Conservation (phyloP, 2,888 invertebrate species). For the Mamestra brassicae region DNA sequence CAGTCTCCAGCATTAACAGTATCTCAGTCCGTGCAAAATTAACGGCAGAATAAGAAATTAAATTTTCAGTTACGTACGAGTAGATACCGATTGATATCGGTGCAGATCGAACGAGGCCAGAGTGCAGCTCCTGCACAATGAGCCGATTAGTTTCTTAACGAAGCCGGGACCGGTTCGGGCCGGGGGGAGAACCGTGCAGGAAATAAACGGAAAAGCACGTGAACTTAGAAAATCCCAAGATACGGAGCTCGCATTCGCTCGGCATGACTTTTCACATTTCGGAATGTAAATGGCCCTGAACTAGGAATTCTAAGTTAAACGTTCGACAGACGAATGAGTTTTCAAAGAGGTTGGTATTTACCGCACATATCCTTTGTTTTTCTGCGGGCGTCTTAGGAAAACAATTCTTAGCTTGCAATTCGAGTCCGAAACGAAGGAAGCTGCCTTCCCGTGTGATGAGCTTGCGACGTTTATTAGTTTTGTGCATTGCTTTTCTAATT, state of each 20-base stretch:
- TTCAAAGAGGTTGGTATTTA: constrained; percentile 65
- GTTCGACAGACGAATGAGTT: constrained; percentile 67
- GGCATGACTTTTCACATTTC: constrained; percentile 72
- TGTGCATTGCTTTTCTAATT: constrained; percentile 34
- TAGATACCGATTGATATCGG: constrained; percentile 62
- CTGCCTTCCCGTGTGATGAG: constrained; percentile 46
- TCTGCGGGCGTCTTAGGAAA: constrained; percentile 44
- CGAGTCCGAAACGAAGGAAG: constrained; percentile 44
- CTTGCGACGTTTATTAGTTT: constrained; percentile 46
- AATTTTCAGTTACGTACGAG: constrained; percentile 70
- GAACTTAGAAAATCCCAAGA: constrained; percentile 73
- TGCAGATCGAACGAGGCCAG: constrained; percentile 74
- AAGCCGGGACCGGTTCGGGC: constrained; percentile 69
- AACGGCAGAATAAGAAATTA: constrained; percentile 67
- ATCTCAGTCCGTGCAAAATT: constrained; percentile 53
- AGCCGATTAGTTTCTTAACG: constrained; percentile 83
- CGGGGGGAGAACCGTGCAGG: constrained; percentile 58
- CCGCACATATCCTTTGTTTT: constrained; percentile 63
- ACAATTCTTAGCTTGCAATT: constrained; percentile 50
- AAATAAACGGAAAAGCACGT: constrained; percentile 67
- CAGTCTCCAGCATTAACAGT: constrained; percentile 40
- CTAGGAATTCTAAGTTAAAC: constrained; percentile 68
- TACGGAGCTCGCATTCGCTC: constrained; percentile 65
- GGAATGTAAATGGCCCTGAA: constrained; percentile 72
- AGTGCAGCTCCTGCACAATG: constrained; percentile 79